These are phyloP conservation scores for Anadara kagoshimensis DNA, from an alignment of 1,140 invertebrate species.

Conservation along the genomic window DNA sequence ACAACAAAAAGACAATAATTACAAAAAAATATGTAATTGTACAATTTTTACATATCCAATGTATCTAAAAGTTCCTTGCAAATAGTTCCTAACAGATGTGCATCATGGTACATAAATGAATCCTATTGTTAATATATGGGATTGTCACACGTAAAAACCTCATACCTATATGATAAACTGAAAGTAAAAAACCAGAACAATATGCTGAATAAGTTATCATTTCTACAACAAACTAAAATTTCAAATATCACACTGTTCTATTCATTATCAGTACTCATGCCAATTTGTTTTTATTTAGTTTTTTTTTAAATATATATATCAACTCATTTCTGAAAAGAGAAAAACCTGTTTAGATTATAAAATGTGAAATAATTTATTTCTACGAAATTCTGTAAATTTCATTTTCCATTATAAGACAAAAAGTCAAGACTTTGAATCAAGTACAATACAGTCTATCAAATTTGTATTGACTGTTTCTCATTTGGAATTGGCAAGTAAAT, in stretches of 20 bases:
- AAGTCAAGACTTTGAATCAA: not conserved
- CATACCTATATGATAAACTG: not conserved
- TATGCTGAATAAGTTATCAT: not conserved
- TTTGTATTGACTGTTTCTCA: not conserved
- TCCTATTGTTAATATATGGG: not conserved
- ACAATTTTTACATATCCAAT: not conserved
- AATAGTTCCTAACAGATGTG: not conserved
- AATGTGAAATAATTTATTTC: no score
- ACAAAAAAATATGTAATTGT: not conserved
- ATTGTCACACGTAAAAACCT: not conserved
- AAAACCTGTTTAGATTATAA: no score
- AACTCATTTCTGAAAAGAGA: no score
- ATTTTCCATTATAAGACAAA: not conserved
- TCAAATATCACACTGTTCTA: not conserved
- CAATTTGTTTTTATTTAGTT: not conserved
- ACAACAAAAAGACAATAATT: not conserved
- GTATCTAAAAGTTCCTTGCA: not conserved
- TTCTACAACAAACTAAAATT: not conserved
- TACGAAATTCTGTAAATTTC: no score
- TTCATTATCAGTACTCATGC: not conserved
- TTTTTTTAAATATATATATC: not conserved
- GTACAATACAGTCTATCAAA: not conserved
- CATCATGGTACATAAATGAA: not conserved
- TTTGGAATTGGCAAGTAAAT: no score
- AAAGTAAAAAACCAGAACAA: not conserved